Evolutionary conservation across 2,888 invertebrate species (phyloP).

Genomic region (Drosophila picticornis): DNA sequence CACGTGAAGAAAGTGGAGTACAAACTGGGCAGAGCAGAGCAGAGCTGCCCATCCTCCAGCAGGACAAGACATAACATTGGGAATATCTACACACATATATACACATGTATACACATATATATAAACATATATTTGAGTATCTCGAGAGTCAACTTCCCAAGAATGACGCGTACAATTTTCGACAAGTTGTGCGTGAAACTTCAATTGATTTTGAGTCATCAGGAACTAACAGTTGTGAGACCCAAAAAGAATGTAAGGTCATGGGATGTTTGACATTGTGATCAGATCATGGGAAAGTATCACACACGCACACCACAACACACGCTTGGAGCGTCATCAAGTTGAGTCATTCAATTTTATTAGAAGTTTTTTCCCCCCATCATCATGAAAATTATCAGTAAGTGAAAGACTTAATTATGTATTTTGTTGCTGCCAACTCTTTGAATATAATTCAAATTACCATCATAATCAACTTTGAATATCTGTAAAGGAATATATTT

Average conservation of each 20-base stretch:
- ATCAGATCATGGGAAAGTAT: slow-evolving; percentile 17
- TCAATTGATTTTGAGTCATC: slow-evolving; percentile 32
- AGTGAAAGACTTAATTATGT: background rate
- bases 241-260: slow-evolving; percentile 9
- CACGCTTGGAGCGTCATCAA: background rate
- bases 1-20: background rate
- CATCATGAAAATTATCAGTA: background rate
- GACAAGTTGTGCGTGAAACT: slow-evolving; percentile 55
- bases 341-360: background rate
- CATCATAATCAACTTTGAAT: no score
- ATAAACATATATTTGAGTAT: background rate
- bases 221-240: slow-evolving; percentile 9
- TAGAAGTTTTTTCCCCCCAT: background rate
- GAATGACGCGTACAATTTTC: slow-evolving; percentile 59
- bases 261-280: slow-evolving; percentile 18
- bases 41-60: background rate
- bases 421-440: background rate
- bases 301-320: background rate
- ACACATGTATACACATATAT: background rate
- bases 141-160: slow-evolving; percentile 34
- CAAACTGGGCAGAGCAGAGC: background rate
- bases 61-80: background rate
- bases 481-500: no score
- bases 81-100: background rate
- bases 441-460: background rate